Conservation (phyloP, 2,888 invertebrate species). For the Parelbella ahira region DNA sequence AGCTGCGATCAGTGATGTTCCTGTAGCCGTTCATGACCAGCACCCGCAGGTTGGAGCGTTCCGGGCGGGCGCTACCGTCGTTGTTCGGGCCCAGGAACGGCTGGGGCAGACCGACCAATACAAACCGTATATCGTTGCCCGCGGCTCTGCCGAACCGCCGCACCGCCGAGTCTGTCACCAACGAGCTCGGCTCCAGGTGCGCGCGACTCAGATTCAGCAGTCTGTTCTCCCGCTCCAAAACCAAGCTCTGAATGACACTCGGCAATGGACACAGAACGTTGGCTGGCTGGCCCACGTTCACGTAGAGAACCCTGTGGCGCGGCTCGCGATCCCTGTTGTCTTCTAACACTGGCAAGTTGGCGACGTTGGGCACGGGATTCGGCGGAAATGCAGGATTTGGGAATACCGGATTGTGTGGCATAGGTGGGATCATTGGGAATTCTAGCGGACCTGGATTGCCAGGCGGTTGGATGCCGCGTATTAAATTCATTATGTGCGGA, state of each 20-base stretch:
- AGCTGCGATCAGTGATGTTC: constrained; percentile 82
- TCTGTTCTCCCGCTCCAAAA: constrained; percentile 26
- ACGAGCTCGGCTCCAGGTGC: constrained; percentile 35
- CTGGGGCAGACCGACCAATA: constrained; percentile 45
- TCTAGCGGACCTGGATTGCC: too few relatives aligned
- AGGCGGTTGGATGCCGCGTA: neutral
- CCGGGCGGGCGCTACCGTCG: constrained; percentile 40
- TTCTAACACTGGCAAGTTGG: constrained; percentile 27
- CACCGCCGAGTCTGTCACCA: constrained; percentile 58
- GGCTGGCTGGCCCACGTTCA: constrained; percentile 44
- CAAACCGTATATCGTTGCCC: constrained; percentile 49
- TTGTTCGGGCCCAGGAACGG: constrained; percentile 29
- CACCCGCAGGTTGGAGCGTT: constrained; percentile 69
- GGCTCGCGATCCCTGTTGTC: constrained; percentile 30
- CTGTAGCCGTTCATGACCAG: constrained; percentile 81
- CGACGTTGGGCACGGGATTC: too few relatives aligned
- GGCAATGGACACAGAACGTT: constrained; percentile 8
- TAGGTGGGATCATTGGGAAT: too few relatives aligned
- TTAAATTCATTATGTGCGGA: constrained; percentile 9
- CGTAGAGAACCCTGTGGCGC: constrained; percentile 45
- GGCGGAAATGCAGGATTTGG: too few relatives aligned
- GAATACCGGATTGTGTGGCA: too few relatives aligned
- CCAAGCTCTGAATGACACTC: constrained; percentile 3
- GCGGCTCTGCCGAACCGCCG: constrained; percentile 56
- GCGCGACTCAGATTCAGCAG: constrained; percentile 29